These are phyloP conservation scores for Drosophila cognata DNA, from an alignment of 2,888 invertebrate species.

Conservation along the genomic window DNA sequence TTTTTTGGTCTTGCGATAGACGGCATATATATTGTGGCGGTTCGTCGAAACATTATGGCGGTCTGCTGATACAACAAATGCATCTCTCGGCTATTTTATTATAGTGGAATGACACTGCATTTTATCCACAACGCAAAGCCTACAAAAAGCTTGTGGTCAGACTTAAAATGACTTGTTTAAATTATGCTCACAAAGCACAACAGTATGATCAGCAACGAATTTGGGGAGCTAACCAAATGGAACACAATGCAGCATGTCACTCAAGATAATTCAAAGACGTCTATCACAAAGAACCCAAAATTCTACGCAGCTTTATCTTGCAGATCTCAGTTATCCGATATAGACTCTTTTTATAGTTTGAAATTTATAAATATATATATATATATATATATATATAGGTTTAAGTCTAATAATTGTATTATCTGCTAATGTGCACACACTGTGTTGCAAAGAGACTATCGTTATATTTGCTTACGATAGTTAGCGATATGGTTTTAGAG, in stretches of 20 bases:
- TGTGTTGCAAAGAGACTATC: neutral
- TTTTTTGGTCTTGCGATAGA: constrained; percentile 63
- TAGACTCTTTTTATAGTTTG: neutral
- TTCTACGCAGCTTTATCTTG: neutral
- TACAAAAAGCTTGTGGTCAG: neutral
- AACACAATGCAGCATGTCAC: neutral
- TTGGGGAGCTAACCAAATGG: neutral
- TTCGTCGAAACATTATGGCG: constrained; percentile 21
- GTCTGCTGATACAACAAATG: constrained; percentile 1
- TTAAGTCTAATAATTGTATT: neutral
- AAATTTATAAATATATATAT: neutral
- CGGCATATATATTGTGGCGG: constrained; percentile 33
- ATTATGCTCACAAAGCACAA: neutral
- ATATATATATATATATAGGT: neutral
- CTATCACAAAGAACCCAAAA: neutral
- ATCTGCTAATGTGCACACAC: constrained; percentile 4
- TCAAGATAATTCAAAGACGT: neutral
- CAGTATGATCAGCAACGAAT: neutral
- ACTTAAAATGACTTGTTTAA: neutral
- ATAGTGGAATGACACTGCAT: constrained; percentile 20
- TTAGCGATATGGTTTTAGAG: neutral
- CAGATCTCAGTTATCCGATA: neutral
- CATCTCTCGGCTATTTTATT: neutral
- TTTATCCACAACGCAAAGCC: neutral
- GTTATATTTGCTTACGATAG: neutral